Percentiles rank a stretch among this genome's conserved stretches.
Evolutionary conservation across 1,140 invertebrate genomes (phyloP).

Genomic region (Notospermus geniculatus): DNA sequence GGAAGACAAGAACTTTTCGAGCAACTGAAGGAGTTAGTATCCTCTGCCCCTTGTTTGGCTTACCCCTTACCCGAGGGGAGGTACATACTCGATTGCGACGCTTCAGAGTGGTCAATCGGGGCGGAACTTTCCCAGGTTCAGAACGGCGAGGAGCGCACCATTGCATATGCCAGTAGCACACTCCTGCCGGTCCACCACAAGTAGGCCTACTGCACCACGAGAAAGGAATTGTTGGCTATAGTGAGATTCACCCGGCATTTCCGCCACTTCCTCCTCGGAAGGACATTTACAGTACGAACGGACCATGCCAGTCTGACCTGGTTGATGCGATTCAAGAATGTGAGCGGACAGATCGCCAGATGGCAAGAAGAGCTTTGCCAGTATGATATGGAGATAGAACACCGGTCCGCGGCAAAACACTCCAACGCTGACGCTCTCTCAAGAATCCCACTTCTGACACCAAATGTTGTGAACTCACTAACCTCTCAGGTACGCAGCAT

Average conservation of each 20-base stretch:
- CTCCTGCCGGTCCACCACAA: neutral
- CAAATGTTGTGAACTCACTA: too few species aligned
- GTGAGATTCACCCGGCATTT: slow-evolving; percentile 18
- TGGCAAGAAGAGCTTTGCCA: slow-evolving; percentile 12
- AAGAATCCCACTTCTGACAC: slow-evolving; percentile 13
- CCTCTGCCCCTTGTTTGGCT: too few species aligned
- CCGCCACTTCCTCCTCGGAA: slow-evolving; percentile 11
- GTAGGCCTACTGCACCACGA: slow-evolving; percentile 11
- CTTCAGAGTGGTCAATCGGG: slow-evolving; percentile 29
- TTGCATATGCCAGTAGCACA: slow-evolving; percentile 20
- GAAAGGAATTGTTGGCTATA: slow-evolving; percentile 16
- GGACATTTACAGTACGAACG: slow-evolving; percentile 13
- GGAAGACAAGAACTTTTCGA: too few species aligned
- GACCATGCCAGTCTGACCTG: slow-evolving; percentile 19
- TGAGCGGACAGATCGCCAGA: too few species aligned
- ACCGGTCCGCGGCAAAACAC: slow-evolving; percentile 17
- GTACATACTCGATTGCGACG: slow-evolving; percentile 36
- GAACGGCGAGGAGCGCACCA: slow-evolving; percentile 24
- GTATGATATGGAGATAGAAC: slow-evolving; percentile 23
- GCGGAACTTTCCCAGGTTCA: slow-evolving; percentile 38
- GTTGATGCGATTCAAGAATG: slow-evolving; percentile 1
- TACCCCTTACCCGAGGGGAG: too few species aligned
- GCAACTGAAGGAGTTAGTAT: too few species aligned
- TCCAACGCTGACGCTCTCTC: slow-evolving; percentile 26
- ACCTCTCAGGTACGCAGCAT: too few species aligned